Evolutionary conservation across 2,797 vertebrate species (phyloP).

Genomic region (Acomys russatus): DNA sequence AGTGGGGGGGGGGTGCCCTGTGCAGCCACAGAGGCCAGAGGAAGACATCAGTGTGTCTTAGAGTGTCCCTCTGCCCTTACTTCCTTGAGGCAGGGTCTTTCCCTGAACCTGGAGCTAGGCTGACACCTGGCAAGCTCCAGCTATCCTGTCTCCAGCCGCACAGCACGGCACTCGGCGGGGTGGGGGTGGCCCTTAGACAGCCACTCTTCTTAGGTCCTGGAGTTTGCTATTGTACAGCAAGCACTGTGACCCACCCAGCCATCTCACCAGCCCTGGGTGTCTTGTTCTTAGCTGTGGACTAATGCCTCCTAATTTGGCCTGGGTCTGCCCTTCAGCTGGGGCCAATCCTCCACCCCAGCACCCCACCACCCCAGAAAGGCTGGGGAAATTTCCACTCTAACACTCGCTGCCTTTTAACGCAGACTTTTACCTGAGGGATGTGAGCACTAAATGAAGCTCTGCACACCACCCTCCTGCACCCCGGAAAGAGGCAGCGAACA

Average conservation of each 20-base stretch:
- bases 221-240: background rate
- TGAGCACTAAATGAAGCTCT: conserved; percentile 49
- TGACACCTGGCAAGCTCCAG: background rate
- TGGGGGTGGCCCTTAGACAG: background rate
- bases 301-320: background rate
- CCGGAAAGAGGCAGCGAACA: conserved; percentile 59
- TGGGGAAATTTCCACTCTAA: background rate
- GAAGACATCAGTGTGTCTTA: background rate
- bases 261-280: background rate
- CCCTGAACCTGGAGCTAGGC: background rate
- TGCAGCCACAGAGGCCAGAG: background rate
- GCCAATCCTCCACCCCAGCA: background rate
- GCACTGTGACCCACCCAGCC: background rate
- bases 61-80: background rate
- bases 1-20: too few relatives aligned
- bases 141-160: background rate
- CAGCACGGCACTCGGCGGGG: background rate
- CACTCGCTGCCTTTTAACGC: conserved; percentile 39
- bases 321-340: background rate
- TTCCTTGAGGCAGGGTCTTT: background rate
- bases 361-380: background rate
- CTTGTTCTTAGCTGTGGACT: background rate
- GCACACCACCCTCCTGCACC: conserved; percentile 64
- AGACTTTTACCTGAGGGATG: conserved; percentile 72
- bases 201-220: background rate